phyloP scores from a whole-genome alignment of 2,888 invertebrate species.

The Yponomeuta malinellus region DNA sequence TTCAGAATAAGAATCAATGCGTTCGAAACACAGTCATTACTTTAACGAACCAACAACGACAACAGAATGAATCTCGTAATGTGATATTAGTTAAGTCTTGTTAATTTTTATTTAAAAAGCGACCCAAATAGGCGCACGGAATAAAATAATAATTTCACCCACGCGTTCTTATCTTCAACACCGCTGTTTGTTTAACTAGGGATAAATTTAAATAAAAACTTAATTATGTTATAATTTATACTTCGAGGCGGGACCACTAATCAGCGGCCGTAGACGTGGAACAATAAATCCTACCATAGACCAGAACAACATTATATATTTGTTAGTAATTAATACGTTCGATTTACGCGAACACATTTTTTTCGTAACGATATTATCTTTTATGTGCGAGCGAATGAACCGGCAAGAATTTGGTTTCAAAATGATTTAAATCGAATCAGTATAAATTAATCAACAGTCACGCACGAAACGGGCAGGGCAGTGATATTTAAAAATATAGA shows the following conservation, averaged over 20 bases:
- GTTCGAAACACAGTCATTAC: constrained; percentile 11
- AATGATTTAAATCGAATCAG: neutral
- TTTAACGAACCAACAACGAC: neutral
- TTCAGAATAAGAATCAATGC: no score
- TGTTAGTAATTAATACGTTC: constrained; percentile 2
- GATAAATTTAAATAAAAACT: constrained; percentile 54
- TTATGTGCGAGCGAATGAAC: neutral
- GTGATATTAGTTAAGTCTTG: neutral
- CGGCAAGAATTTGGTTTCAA: neutral
- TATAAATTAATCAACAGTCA: neutral
- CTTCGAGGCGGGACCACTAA: constrained; percentile 25
- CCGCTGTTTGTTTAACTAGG: constrained; percentile 37
- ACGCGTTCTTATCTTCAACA: constrained; percentile 33
- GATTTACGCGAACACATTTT: neutral
- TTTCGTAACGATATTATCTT: neutral
- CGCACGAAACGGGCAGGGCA: neutral
- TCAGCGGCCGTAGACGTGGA: constrained; percentile 29
- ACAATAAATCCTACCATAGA: constrained; percentile 29
- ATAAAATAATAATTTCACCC: constrained; percentile 30
- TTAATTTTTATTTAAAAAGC: neutral
- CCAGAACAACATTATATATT: neutral
- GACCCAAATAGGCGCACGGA: neutral
- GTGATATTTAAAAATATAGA: neutral
- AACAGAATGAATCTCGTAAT: neutral
- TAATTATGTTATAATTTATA: constrained; percentile 52